A percentile compares a stretch with the other conserved stretches of the same genome.
These are phyloP conservation scores for Leucoptera coffeella DNA, from an alignment of 2,888 invertebrate genomes.

Conservation along the genomic window DNA sequence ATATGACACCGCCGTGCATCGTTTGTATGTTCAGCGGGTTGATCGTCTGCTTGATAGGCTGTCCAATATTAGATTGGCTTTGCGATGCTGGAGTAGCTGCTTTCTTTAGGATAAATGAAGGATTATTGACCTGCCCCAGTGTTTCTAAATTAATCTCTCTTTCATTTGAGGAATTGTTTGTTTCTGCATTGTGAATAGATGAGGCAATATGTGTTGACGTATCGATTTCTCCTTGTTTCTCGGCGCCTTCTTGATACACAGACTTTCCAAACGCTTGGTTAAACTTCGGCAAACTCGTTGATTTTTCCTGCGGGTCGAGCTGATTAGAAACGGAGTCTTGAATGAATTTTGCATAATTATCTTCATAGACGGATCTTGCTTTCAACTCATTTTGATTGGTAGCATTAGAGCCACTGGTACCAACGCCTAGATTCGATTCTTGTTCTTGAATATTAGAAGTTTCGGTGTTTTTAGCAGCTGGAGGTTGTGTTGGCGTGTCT, in stretches of 20 bases:
- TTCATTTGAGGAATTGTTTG: slow-evolving; percentile 20
- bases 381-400: slow-evolving; percentile 33
- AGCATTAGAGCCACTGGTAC: slow-evolving; percentile 11
- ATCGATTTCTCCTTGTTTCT: slow-evolving; percentile 21
- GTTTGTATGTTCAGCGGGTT: slow-evolving; percentile 54
- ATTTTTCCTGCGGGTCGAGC: slow-evolving; percentile 19
- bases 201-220: slow-evolving; percentile 16
- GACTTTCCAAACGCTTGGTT: slow-evolving; percentile 75
- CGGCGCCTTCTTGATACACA: slow-evolving; percentile 47
- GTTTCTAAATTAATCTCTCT: slow-evolving; percentile 29
- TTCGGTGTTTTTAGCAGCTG: slow-evolving; percentile 16
- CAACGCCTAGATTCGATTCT: slow-evolving; percentile 20
- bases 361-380: slow-evolving; percentile 47
- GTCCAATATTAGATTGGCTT: slow-evolving; percentile 25
- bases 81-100: slow-evolving; percentile 20
- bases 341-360: slow-evolving; percentile 50
- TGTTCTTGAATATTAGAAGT: slow-evolving; percentile 12
- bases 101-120: slow-evolving; percentile 32
- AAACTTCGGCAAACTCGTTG: slow-evolving; percentile 63
- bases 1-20: slow-evolving; percentile 64
- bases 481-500: slow-evolving; percentile 27
- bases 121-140: slow-evolving; percentile 25
- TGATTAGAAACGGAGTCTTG: slow-evolving; percentile 20
- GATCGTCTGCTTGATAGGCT: slow-evolving; percentile 45
- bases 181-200: slow-evolving; percentile 14